Percentiles rank a stretch among this genome's conserved stretches.
These are phyloP conservation scores for Mola mola DNA, from an alignment of 2,113 vertebrate species.

Conservation along the genomic window DNA sequence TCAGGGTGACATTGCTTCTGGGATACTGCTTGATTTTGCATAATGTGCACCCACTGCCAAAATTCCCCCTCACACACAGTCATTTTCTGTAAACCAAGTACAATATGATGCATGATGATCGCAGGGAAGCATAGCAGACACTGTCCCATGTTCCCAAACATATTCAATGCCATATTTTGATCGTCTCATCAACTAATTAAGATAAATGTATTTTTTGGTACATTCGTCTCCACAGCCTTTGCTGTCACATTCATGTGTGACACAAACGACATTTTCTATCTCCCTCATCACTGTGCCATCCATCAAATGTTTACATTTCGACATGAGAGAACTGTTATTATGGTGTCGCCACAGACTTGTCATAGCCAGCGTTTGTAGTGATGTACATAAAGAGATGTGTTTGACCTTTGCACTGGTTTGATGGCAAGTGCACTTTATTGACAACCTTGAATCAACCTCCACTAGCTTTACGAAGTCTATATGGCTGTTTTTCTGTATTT, in stretches of 20 bases:
- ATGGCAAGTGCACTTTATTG: slow-evolving; percentile 68
- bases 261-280: slow-evolving; percentile 10
- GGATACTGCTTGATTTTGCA: slow-evolving; percentile 16
- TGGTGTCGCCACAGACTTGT: slow-evolving; percentile 16
- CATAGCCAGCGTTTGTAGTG: slow-evolving; percentile 11
- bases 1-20: slow-evolving; percentile 39
- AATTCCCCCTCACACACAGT: slow-evolving; percentile 14
- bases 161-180: neutral
- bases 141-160: neutral
- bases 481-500: slow-evolving; percentile 2
- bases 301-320: slow-evolving; percentile 53
- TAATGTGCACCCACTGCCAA: slow-evolving; percentile 11
- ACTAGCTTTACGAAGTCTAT: slow-evolving; percentile 40
- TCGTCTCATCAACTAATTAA: slow-evolving; percentile 29
- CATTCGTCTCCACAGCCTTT: slow-evolving; percentile 5
- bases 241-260: slow-evolving; percentile 21
- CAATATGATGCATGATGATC: slow-evolving; percentile 22
- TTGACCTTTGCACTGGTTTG: slow-evolving; percentile 62
- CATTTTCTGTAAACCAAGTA: slow-evolving; percentile 9
- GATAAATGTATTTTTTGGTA: neutral
- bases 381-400: slow-evolving; percentile 52
- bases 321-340: slow-evolving; percentile 46
- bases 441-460: slow-evolving; percentile 58
- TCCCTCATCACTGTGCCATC: slow-evolving; percentile 43
- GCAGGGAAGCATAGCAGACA: slow-evolving; percentile 31